Conservation (phyloP, 1,140 invertebrate genomes). For the Drosophila teissieri region DNA sequence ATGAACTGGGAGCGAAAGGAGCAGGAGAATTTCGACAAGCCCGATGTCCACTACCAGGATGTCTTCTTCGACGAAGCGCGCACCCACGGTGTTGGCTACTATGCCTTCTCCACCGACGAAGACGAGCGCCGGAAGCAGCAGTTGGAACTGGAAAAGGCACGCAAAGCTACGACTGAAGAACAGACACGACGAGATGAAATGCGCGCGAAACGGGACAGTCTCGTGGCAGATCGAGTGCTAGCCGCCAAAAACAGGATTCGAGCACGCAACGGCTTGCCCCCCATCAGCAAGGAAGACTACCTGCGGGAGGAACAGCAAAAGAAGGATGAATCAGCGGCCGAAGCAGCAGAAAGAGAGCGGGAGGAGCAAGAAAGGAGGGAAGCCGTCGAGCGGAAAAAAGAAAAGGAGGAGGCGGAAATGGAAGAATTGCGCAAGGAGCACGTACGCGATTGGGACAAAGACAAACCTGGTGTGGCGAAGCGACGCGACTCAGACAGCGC, state of each 20-base stretch:
- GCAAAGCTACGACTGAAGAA: constrained; percentile 89
- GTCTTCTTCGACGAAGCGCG: constrained; percentile 95
- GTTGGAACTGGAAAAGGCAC: constrained; percentile 88
- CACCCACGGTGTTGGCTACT: constrained; percentile 95
- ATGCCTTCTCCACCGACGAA: constrained; percentile 94
- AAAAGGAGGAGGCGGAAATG: constrained; percentile 81
- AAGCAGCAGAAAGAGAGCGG: constrained; percentile 85
- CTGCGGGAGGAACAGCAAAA: constrained; percentile 50
- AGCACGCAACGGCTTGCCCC: constrained; percentile 90
- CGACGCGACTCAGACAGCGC: background rate
- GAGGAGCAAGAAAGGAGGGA: constrained; percentile 84
- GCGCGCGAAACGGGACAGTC: constrained; percentile 88
- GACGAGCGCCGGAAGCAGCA: constrained; percentile 90
- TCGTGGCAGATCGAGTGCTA: constrained; percentile 90
- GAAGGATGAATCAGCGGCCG: constrained; percentile 83
- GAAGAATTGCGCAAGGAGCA: constrained; percentile 86
- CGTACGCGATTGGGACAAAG: constrained; percentile 89
- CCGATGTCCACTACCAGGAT: constrained; percentile 95
- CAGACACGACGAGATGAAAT: constrained; percentile 88
- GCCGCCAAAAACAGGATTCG: constrained; percentile 92
- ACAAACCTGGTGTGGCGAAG: constrained; percentile 85
- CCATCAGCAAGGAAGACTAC: constrained; percentile 77
- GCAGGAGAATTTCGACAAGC: constrained; percentile 86
- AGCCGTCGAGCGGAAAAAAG: constrained; percentile 73
- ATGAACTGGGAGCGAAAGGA: constrained; percentile 88